A percentile compares a stretch with the other conserved stretches of the same genome.
Evolutionary conservation across 2,888 invertebrate genomes (phyloP).

Genomic region (Parnassius orleans): DNA sequence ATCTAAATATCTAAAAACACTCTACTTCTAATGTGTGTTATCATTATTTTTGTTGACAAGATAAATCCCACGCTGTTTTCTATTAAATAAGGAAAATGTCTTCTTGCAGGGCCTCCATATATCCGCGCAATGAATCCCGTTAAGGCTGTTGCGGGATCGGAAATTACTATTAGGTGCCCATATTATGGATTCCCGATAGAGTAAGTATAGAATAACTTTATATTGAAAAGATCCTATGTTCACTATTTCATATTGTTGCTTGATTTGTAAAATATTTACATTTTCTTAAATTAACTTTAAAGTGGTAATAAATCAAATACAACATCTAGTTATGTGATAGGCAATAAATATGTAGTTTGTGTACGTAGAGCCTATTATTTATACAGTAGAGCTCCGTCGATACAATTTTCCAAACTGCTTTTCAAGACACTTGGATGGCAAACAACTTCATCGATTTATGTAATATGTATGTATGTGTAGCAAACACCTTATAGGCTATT

Average conservation of each 20-base stretch:
- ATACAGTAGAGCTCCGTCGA: no score
- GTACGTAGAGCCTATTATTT: no score
- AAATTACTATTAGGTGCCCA: constrained; percentile 89
- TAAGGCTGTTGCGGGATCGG: constrained; percentile 90
- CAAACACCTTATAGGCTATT: no score
- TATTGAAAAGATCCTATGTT: not conserved
- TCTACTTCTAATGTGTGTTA: not conserved
- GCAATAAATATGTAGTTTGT: no score
- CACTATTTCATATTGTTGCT: constrained; percentile 7
- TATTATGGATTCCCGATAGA: constrained; percentile 92
- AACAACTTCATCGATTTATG: no score
- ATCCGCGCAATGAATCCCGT: constrained; percentile 87
- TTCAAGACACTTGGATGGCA: no score
- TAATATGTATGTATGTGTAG: no score
- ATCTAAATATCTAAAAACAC: no score
- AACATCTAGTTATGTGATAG: no score
- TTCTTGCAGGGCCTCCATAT: constrained; percentile 84
- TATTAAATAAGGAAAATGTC: constrained; percentile 18
- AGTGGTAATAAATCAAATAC: no score
- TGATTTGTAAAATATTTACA: not conserved
- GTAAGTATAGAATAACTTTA: constrained; percentile 45
- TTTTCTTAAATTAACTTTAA: no score
- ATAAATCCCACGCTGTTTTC: constrained; percentile 15
- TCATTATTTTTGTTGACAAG: constrained; percentile 4
- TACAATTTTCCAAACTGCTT: no score